Percentiles rank a stretch among this genome's conserved stretches.
These are phyloP conservation scores for Mesocentrotus franciscanus DNA, from an alignment of 53 echinoderm and acorn worm species.

Conservation along the genomic window DNA sequence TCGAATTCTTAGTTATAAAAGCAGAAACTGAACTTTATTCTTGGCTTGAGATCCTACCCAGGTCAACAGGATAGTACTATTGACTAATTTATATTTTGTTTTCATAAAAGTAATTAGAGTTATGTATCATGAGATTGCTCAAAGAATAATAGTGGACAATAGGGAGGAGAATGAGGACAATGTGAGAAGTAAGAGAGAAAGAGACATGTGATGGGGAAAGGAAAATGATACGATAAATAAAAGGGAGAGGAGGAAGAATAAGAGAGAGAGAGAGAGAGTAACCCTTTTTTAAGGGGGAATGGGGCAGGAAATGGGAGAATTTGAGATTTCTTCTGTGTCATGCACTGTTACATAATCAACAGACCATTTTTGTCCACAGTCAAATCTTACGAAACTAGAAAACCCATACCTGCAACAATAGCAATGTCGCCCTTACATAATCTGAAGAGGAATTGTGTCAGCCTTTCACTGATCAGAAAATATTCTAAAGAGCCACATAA, in stretches of 20 bases:
- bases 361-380: not conserved
- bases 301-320: not conserved
- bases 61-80: not conserved
- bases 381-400: not conserved
- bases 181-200: not conserved
- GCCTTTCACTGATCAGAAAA: not conserved
- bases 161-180: not conserved
- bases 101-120: not conserved
- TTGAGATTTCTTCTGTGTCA: not conserved
- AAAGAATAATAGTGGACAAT: not conserved
- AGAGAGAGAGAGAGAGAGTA: not conserved
- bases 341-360: not conserved
- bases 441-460: constrained; percentile 1
- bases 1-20: no score
- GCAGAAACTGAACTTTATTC: no score
- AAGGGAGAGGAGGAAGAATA: no score
- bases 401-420: not conserved
- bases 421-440: not conserved
- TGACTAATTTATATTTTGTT: not conserved
- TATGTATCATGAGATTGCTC: not conserved
- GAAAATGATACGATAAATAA: not conserved
- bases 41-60: not conserved
- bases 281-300: no score
- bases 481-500: not conserved
- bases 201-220: not conserved